phyloP scores from a whole-genome alignment of 1,140 invertebrate species.

The Radopholus similis region DNA sequence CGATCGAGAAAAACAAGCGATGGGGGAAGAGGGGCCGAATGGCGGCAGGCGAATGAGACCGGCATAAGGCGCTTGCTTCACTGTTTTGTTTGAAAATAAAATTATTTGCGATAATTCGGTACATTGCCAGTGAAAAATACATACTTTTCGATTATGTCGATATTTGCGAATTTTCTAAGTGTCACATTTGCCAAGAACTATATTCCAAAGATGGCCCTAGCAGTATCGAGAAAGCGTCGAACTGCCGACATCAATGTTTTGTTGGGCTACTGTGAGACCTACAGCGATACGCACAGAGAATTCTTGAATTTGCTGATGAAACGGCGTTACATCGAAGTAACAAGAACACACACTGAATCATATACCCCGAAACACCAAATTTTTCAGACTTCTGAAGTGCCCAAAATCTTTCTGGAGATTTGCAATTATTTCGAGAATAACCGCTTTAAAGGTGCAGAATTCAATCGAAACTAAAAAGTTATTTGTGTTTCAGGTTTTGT shows the following conservation, averaged over 20 bases:
- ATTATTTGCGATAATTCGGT: background rate
- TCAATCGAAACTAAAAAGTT: background rate
- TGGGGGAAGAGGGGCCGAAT: background rate
- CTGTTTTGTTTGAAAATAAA: background rate
- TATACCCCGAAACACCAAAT: background rate
- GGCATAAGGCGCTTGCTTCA: background rate
- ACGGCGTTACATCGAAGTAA: constrained; percentile 3
- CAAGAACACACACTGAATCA: background rate
- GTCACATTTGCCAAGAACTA: no score
- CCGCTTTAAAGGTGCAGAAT: background rate
- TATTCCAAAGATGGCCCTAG: no score
- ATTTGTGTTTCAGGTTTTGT: background rate
- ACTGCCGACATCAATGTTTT: background rate
- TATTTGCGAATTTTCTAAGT: no score
- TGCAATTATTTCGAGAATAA: background rate
- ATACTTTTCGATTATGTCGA: no score
- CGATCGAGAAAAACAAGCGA: constrained; percentile 4
- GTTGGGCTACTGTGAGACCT: background rate
- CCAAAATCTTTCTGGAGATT: constrained; percentile 15
- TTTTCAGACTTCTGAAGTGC: constrained; percentile 5
- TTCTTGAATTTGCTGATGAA: constrained; percentile 16
- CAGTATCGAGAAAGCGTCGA: no score
- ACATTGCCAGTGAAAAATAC: background rate
- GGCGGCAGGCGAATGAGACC: background rate
- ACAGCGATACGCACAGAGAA: background rate